Evolutionary conservation across 37 sponge, comb jelly and placozoan species (phyloP).

Genomic region (Beroe forskalii): DNA sequence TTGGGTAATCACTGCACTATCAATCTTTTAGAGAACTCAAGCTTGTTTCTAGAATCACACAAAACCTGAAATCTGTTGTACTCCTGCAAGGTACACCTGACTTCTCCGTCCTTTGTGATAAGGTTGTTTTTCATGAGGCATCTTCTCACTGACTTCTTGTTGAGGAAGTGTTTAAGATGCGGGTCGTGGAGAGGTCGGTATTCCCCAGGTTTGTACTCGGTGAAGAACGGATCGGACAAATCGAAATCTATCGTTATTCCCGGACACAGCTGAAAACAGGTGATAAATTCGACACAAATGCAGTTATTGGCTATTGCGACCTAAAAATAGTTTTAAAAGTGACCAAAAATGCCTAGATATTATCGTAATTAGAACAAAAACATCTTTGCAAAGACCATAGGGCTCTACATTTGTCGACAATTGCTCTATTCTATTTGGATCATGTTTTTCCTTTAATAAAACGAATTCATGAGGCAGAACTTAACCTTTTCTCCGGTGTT

Average conservation of each 20-base stretch:
- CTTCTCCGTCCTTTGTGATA: conserved; percentile 43
- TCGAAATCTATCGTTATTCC: conserved; percentile 60
- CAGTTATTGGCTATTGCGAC: no score
- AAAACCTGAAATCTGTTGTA: conserved; percentile 54
- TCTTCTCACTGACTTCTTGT: conserved; percentile 41
- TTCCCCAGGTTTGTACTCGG: conserved; percentile 55
- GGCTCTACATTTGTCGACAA: no score
- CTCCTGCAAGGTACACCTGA: conserved; percentile 45
- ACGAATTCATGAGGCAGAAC: no score
- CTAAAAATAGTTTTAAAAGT: no score
- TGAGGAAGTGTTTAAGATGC: conserved; percentile 44
- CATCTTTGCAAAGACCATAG: no score
- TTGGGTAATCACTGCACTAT: no score
- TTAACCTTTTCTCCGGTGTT: conserved; percentile 21
- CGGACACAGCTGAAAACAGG: conserved; percentile 29
- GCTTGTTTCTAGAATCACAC: no score
- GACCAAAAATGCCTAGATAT: no score
- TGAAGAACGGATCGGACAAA: conserved; percentile 55
- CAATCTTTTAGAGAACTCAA: no score
- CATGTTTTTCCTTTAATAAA: no score
- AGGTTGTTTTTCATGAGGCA: conserved; percentile 65
- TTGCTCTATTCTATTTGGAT: no score
- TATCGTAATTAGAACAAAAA: no score
- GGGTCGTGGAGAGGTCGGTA: conserved; percentile 32
- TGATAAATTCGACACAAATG: background rate